phyloP scores from a whole-genome alignment of 2,888 invertebrate species.

The Altica lythri region DNA sequence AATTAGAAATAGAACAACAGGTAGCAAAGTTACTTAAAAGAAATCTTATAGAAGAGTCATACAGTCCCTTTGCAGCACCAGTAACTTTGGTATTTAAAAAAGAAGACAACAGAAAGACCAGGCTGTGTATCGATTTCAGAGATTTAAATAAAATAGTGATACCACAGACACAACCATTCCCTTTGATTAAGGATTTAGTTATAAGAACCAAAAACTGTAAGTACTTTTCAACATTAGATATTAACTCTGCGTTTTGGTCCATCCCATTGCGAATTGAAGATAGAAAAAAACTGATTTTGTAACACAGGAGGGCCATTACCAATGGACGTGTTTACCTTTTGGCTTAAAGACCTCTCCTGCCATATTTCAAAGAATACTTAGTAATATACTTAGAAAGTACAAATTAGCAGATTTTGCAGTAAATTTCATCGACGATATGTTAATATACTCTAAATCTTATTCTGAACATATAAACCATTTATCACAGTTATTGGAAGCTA shows the following conservation, averaged over 20 bases:
- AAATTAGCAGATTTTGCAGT: not conserved
- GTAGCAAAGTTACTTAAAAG: slow-evolving; percentile 6
- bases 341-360: slow-evolving; percentile 17
- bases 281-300: slow-evolving; percentile 16
- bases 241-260: slow-evolving; percentile 26
- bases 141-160: slow-evolving; percentile 22
- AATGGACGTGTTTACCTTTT: slow-evolving; percentile 21
- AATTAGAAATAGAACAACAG: slow-evolving; percentile 14
- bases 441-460: slow-evolving; percentile 18
- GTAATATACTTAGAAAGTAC: slow-evolving; percentile 16
- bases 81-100: slow-evolving; percentile 17
- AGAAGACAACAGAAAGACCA: slow-evolving; percentile 17
- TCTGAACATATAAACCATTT: slow-evolving; percentile 3
- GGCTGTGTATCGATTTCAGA: slow-evolving; percentile 19
- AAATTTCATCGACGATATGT: slow-evolving; percentile 22
- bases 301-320: slow-evolving; percentile 18
- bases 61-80: slow-evolving; percentile 21
- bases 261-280: slow-evolving; percentile 16
- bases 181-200: slow-evolving; percentile 8
- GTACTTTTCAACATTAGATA: no score
- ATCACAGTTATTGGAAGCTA: slow-evolving; percentile 11
- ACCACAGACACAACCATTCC: slow-evolving; percentile 23
- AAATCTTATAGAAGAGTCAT: slow-evolving; percentile 13
- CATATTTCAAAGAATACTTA: slow-evolving; percentile 15
- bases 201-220: not conserved